Percentiles rank a stretch among this genome's conserved stretches.
phyloP scores from a whole-genome alignment of 2,797 vertebrate species.

The Bovichtus variegatus region DNA sequence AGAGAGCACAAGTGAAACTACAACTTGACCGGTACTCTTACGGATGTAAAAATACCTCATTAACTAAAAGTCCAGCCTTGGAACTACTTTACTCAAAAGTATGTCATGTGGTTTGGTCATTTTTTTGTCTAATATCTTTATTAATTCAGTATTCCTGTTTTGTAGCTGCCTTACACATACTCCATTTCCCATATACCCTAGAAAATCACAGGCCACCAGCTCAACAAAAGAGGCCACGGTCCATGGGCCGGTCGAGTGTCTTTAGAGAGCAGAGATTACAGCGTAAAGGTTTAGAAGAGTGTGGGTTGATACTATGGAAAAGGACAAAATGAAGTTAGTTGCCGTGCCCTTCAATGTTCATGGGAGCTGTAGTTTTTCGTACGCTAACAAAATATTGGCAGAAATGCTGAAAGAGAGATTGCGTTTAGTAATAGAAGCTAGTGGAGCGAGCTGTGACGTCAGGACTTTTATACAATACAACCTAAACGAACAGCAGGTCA shows the following conservation, averaged over 20 bases:
- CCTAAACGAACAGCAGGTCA: neutral
- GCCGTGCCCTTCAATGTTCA: too few relatives aligned
- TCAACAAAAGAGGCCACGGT: neutral
- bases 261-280: neutral
- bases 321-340: neutral
- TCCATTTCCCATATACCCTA: neutral
- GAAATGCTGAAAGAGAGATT: neutral
- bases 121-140: neutral
- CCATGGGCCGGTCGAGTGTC: neutral
- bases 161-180: neutral
- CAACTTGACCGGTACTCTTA: neutral
- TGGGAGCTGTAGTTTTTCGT: too few relatives aligned
- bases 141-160: neutral
- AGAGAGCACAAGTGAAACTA: neutral
- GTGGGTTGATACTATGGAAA: neutral
- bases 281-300: neutral
- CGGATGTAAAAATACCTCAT: neutral
- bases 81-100: too few relatives aligned
- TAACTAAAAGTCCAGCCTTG: too few relatives aligned
- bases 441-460: neutral
- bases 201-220: neutral
- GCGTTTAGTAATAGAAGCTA: neutral
- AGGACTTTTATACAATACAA: neutral
- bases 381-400: neutral
- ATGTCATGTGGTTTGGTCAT: too few relatives aligned